These are phyloP conservation scores for Mormyrus proboscirostris DNA, from an alignment of 2,797 vertebrate species.

Conservation along the genomic window DNA sequence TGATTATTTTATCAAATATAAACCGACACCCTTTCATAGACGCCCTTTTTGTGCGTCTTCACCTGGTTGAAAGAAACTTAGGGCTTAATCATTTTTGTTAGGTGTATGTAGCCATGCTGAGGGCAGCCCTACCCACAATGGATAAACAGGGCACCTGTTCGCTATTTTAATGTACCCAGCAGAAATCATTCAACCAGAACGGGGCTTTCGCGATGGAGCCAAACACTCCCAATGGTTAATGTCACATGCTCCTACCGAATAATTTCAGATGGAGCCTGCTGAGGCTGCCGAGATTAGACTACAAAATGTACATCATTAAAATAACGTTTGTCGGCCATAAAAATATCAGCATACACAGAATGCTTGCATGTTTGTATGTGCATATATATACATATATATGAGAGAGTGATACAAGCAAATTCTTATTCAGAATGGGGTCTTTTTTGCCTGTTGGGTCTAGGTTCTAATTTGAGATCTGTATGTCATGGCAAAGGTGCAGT, in stretches of 20 bases:
- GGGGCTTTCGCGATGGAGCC: not conserved
- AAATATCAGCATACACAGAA: slow-evolving; percentile 6
- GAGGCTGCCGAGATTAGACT: not conserved
- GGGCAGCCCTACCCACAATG: not conserved
- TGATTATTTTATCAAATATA: not conserved
- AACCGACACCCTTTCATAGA: not conserved
- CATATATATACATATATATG: not conserved
- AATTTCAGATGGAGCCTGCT: not conserved
- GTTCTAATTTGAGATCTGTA: slow-evolving; percentile 65
- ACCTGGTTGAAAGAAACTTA: not conserved
- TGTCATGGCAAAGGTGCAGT: slow-evolving; percentile 68
- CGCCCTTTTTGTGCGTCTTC: not conserved
- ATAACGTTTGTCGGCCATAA: not conserved
- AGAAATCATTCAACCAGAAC: not conserved
- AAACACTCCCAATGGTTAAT: not conserved
- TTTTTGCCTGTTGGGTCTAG: slow-evolving; percentile 34
- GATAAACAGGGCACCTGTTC: not conserved
- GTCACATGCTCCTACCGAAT: slow-evolving; percentile 1
- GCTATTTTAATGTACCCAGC: not conserved
- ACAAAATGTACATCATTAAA: slow-evolving; percentile 9
- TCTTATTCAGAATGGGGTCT: not conserved
- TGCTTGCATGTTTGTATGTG: slow-evolving; percentile 5
- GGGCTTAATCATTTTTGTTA: not conserved
- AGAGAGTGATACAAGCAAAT: not conserved
- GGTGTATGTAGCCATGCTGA: not conserved